These are phyloP conservation scores for Rhopalosiphum nymphaeae DNA, from an alignment of 2,888 invertebrate species.

Conservation along the genomic window DNA sequence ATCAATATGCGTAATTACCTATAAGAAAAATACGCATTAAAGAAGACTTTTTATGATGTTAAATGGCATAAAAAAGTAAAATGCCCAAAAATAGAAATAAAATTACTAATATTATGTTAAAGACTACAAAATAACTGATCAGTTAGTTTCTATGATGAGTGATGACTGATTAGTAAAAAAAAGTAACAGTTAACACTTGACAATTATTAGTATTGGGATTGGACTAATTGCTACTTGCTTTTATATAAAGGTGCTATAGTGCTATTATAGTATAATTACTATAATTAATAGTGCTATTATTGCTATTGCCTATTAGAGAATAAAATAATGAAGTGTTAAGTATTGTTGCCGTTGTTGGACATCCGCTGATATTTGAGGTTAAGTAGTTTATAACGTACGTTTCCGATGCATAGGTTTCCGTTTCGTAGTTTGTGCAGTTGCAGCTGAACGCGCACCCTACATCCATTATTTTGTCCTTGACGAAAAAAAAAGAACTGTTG, in stretches of 20 bases:
- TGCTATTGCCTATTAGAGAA: too few relatives aligned
- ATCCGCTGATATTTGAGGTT: constrained; percentile 46
- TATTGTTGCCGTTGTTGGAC: background rate
- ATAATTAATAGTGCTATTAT: too few relatives aligned
- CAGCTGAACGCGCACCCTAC: constrained; percentile 61
- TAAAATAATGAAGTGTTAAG: too few relatives aligned
- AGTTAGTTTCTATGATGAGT: too few relatives aligned
- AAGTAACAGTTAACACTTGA: too few relatives aligned
- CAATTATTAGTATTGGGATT: too few relatives aligned
- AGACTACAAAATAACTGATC: too few relatives aligned
- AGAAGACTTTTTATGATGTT: background rate
- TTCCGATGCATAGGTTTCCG: constrained; percentile 28
- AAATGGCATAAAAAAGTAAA: background rate
- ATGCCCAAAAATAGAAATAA: background rate
- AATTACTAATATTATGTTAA: background rate
- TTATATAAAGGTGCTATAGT: too few relatives aligned
- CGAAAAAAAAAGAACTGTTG: constrained; percentile 49
- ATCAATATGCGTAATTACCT: background rate
- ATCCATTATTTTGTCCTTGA: constrained; percentile 61
- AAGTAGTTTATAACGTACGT: constrained; percentile 20
- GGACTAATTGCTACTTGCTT: too few relatives aligned
- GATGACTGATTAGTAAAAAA: too few relatives aligned
- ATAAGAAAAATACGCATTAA: background rate
- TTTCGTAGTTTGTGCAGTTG: constrained; percentile 60
- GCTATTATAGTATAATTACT: too few relatives aligned